Conservation (phyloP, 2,888 invertebrate genomes). For the Agrilus mali region DNA sequence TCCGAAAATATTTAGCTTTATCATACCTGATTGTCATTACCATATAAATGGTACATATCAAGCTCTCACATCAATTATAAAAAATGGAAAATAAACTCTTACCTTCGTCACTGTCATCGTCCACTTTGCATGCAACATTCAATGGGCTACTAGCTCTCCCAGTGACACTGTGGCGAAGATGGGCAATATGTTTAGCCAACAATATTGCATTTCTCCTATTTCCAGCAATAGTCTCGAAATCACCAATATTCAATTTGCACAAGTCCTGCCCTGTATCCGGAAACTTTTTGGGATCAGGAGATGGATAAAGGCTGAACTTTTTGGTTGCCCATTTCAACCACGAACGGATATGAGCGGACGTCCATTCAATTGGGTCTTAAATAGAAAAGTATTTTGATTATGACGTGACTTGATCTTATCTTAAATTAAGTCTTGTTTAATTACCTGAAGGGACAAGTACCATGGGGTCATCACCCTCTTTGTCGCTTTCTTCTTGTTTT, state of each 20-base stretch:
- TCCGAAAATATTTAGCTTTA: too few species aligned
- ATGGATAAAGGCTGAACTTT: slow-evolving; percentile 44
- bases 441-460: slow-evolving; percentile 33
- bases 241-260: slow-evolving; percentile 45
- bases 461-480: slow-evolving; percentile 24
- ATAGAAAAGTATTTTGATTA: slow-evolving; percentile 5
- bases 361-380: slow-evolving; percentile 53
- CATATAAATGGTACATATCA: too few species aligned
- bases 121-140: slow-evolving; percentile 36
- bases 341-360: slow-evolving; percentile 40
- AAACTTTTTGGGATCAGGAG: slow-evolving; percentile 39
- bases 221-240: slow-evolving; percentile 44
- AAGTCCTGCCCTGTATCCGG: slow-evolving; percentile 44
- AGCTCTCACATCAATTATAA: background rate
- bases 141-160: slow-evolving; percentile 46
- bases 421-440: too few species aligned
- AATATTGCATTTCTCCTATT: slow-evolving; percentile 37
- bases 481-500: slow-evolving; percentile 9
- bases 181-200: slow-evolving; percentile 49
- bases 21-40: too few species aligned
- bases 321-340: slow-evolving; percentile 52
- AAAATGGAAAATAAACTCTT: slow-evolving; percentile 4
- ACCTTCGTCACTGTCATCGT: slow-evolving; percentile 25
- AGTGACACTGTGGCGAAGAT: slow-evolving; percentile 44
- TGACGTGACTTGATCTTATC: too few species aligned